Conservation (phyloP, 2,797 vertebrate species). For the Borostomias antarcticus region DNA sequence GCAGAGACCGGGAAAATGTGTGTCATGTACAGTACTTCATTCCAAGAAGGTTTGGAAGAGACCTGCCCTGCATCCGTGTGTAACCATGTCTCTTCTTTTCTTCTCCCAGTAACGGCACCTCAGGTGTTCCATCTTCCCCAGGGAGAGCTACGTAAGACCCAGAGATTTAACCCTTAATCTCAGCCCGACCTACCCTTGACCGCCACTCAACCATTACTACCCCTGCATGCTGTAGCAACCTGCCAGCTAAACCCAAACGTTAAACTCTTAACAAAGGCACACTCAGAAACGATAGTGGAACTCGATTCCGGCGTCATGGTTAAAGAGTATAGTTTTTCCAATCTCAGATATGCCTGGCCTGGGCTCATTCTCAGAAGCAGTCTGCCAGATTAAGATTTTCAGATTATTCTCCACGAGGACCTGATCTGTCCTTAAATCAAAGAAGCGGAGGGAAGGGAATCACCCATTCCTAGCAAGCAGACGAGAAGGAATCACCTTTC, state of each 20-base stretch:
- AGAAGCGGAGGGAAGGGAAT: constrained; percentile 15
- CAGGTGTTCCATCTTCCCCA: constrained; percentile 57
- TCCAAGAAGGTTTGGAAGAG: neutral
- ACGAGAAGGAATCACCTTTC: constrained; percentile 34
- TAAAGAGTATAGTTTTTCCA: neutral
- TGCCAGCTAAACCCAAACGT: constrained; percentile 41
- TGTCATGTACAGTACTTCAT: neutral
- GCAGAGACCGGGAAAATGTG: neutral
- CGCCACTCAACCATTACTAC: constrained; percentile 18
- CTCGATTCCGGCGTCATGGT: too few relatives aligned
- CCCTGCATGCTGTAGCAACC: constrained; percentile 57
- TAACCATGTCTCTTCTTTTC: constrained; percentile 20
- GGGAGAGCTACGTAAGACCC: constrained; percentile 74
- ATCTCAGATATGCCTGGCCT: neutral
- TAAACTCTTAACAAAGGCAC: constrained; percentile 15
- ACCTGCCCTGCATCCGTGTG: neutral
- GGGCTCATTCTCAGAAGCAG: neutral
- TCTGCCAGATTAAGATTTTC: neutral
- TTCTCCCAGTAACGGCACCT: constrained; percentile 74
- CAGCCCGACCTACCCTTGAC: neutral
- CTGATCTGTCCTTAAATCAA: constrained; percentile 24
- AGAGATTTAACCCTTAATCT: constrained; percentile 27
- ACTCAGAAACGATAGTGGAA: neutral
- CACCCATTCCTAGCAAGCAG: neutral
- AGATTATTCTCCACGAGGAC: neutral